Base-by-base conservation (phyloP, 2,888 invertebrate species). In the Microplitis deprimator region DNA sequence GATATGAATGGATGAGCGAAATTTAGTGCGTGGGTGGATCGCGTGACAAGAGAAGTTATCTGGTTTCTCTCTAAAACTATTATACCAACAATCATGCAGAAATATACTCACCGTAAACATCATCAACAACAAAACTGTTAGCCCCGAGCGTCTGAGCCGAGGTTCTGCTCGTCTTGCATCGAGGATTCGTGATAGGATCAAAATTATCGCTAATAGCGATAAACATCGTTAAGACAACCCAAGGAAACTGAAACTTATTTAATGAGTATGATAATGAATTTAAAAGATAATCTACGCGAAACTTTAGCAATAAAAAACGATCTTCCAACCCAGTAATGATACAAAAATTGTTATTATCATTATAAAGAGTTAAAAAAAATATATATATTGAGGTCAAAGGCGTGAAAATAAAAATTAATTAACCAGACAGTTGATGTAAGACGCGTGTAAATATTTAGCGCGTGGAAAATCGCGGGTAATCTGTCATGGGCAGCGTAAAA, bases 41-140 rank as follows among this genome's bases (percentile, higher is more conserved):
- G 74, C 77, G 77, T 77, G 77, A 77, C 77, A 74, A 74, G 59
- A 60, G 61, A 75, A 67, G 70, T 77, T 75, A 65, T 71, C 74
- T 65, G 67, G 77, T 77, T 77, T 77, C 71, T 67, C 65, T 74
- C 41, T 74, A 77, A 77, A 77, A 75, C 74, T 71, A 77, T 77
- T 75, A 77, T 75, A 74, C 70, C 73, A 77, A 50, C 50, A 50
- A 77, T 77, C 70, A 77, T 65, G 71, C 70, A 70, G 64, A 65
- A 60, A 64, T 65, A 77, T 69, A 60, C 29, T 61, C 20, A 69
- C 74, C 62, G 50, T 77, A 73, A 50, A 73, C 68, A 73, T 29
- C 69, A 70, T 39, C 39, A 29, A 64, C 40, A 16, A 50, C 71
- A 62, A 72, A 39, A 60, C 62, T 61, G 20, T 68, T n/a, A 67